Evolutionary conservation across 2,888 invertebrate genomes (phyloP).

Genomic region (Ormyrus labotus): DNA sequence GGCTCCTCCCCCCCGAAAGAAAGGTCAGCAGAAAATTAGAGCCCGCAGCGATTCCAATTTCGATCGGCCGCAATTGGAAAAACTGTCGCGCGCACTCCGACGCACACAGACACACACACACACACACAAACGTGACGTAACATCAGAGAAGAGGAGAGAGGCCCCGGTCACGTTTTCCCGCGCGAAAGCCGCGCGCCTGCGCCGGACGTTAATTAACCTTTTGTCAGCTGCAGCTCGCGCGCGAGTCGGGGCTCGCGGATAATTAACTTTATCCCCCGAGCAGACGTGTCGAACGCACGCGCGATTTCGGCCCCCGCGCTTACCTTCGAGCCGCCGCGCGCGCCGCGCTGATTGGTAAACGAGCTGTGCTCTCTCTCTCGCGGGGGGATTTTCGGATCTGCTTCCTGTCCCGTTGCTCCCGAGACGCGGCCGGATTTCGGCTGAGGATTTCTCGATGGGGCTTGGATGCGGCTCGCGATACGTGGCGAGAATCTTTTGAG

Average conservation of each 20-base stretch:
- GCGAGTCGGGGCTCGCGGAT: background rate
- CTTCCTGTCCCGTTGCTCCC: no score
- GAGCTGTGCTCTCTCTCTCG: no score
- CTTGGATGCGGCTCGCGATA: no score
- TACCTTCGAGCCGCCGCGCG: no score
- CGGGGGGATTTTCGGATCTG: no score
- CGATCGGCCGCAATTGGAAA: constrained; percentile 12
- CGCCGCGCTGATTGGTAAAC: no score
- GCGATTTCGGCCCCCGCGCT: no score
- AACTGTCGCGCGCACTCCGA: background rate
- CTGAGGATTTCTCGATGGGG: no score
- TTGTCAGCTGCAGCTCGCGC: constrained; percentile 35
- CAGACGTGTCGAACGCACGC: background rate
- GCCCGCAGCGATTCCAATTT: background rate
- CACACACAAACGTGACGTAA: no score
- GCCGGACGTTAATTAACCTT: constrained; percentile 42
- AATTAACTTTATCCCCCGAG: constrained; percentile 35
- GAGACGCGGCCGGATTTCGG: no score
- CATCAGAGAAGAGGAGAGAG: no score
- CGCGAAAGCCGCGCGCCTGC: background rate
- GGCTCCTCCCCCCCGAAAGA: background rate
- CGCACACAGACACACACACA: background rate
- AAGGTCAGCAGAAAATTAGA: background rate
- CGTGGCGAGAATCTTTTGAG: no score
- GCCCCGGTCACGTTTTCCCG: background rate